Percentiles rank a stretch among this genome's conserved stretches.
phyloP scores from a whole-genome alignment of 2,113 vertebrate species.

The Ictalurus punctatus region DNA sequence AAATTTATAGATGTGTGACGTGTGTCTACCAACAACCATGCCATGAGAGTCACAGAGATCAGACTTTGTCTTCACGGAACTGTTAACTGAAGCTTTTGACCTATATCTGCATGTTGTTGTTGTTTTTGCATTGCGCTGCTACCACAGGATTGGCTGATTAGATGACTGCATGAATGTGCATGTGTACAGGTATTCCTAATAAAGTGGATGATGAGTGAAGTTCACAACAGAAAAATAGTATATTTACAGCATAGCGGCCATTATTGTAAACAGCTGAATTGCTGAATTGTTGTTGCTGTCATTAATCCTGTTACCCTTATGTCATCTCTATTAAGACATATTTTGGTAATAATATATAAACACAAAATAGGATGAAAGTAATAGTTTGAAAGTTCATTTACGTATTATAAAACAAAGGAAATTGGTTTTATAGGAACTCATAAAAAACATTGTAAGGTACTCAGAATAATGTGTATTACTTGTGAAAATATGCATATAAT shows the following conservation, averaged over 20 bases:
- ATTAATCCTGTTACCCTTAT: neutral
- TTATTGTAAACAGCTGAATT: neutral
- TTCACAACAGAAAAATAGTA: neutral
- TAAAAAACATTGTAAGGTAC: neutral
- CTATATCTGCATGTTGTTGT: neutral
- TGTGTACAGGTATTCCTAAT: neutral
- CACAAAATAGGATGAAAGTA: neutral
- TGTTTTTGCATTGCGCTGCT: neutral
- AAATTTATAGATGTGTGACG: no score
- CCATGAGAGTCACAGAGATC: neutral
- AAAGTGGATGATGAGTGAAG: neutral
- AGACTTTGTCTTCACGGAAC: neutral
- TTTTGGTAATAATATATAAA: neutral
- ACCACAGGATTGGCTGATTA: neutral
- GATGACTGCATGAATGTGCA: neutral
- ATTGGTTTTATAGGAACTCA: neutral
- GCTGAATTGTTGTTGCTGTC: neutral
- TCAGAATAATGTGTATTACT: neutral
- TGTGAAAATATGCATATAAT: neutral
- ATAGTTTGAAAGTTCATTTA: neutral
- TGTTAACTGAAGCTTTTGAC: neutral
- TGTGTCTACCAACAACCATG: neutral
- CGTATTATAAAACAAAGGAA: neutral
- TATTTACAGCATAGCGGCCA: neutral
- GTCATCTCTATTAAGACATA: neutral